phyloP scores from a whole-genome alignment of 2,113 vertebrate genomes.

The Ailuropoda melanoleuca region DNA sequence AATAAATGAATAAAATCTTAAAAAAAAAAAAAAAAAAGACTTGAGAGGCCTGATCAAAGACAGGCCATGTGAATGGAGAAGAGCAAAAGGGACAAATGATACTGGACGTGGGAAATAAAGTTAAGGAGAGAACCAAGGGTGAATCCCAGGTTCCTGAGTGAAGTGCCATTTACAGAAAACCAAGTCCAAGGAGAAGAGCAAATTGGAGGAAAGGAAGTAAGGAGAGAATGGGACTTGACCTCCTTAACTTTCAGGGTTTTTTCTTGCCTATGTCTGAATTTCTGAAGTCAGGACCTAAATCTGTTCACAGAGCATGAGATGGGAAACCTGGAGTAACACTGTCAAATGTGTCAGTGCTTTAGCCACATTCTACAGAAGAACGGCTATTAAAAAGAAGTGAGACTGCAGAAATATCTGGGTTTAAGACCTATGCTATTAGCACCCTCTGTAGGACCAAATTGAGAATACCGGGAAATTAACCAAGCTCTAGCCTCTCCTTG shows the following conservation, averaged over 20 bases:
- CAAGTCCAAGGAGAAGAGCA: neutral
- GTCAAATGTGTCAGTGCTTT: neutral
- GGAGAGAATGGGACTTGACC: neutral
- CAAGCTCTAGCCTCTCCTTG: neutral
- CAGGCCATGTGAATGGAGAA: neutral
- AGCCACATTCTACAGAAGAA: neutral
- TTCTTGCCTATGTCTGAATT: neutral
- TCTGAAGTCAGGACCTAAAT: neutral
- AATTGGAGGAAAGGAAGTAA: neutral
- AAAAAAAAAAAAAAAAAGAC: neutral
- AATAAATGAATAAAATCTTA: too few species aligned
- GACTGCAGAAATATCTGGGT: neutral
- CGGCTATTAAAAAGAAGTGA: neutral
- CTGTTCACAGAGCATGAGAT: neutral
- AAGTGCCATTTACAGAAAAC: neutral
- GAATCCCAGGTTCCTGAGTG: neutral
- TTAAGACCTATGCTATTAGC: neutral
- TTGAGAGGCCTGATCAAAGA: neutral
- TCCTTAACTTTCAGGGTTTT: neutral
- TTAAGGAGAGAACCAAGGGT: neutral
- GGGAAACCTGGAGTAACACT: neutral
- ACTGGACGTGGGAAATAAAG: neutral
- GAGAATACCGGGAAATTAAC: neutral
- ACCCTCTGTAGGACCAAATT: conserved; percentile 13
- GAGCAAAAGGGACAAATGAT: neutral